Percentiles rank a stretch among this genome's conserved stretches.
These are phyloP conservation scores for Cinclus mexicanus DNA, from an alignment of 2,113 vertebrate species.

Conservation along the genomic window DNA sequence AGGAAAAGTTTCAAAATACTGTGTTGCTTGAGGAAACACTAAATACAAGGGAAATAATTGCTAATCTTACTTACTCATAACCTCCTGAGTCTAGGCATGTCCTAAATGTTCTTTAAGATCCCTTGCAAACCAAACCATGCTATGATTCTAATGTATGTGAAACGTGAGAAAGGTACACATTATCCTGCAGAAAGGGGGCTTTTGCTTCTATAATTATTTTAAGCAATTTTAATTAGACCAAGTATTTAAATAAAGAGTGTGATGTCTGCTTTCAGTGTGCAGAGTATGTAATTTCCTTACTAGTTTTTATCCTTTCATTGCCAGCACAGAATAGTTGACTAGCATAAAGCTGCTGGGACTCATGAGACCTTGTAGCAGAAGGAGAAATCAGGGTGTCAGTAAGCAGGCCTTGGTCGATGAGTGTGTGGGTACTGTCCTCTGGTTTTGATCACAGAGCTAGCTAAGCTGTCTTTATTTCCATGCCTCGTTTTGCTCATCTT, in stretches of 20 bases:
- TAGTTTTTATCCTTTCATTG: constrained; percentile 1
- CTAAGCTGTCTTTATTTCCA: background rate
- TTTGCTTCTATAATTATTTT: background rate
- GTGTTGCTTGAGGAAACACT: background rate
- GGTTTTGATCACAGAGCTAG: background rate
- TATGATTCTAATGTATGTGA: background rate
- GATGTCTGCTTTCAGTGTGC: background rate
- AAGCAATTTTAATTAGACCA: background rate
- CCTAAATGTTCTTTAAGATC: background rate
- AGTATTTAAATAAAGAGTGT: background rate
- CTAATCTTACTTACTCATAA: background rate
- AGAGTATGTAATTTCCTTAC: background rate
- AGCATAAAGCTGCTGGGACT: background rate
- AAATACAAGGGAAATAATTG: background rate
- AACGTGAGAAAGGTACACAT: background rate
- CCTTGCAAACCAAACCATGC: background rate
- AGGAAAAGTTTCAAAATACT: background rate
- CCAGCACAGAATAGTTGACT: constrained; percentile 9
- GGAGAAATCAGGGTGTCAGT: background rate
- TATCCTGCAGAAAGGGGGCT: background rate
- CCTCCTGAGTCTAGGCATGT: accelerated
- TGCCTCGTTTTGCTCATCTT: background rate
- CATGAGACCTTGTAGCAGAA: background rate
- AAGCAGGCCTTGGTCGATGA: constrained; percentile 3
- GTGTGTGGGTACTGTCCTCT: background rate